Evolutionary conservation across 2,797 vertebrate genomes (phyloP).

Genomic region (Eulemur coronatus): DNA sequence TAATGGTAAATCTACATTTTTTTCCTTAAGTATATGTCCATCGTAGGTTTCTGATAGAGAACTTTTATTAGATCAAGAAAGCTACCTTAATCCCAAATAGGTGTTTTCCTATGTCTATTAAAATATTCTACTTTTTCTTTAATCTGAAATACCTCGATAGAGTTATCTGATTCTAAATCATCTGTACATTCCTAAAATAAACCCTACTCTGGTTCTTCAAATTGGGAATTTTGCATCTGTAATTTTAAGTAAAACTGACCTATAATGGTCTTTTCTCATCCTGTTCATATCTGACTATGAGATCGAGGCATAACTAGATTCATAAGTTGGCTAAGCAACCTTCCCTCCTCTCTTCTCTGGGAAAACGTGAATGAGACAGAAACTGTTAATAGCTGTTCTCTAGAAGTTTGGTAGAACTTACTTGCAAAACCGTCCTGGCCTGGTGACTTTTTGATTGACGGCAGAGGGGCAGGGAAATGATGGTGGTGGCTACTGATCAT

Average conservation of each 20-base stretch:
- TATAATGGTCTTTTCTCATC: background rate
- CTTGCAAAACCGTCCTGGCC: background rate
- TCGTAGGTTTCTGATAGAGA: background rate
- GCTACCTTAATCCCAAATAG: background rate
- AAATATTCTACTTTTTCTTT: background rate
- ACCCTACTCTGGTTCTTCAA: background rate
- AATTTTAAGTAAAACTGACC: background rate
- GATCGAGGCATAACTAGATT: background rate
- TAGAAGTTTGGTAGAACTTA: background rate
- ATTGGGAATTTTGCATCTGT: background rate
- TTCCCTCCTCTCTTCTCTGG: background rate
- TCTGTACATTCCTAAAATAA: constrained; percentile 16
- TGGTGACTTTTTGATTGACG: background rate
- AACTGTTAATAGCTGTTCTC: background rate
- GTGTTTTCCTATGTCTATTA: background rate
- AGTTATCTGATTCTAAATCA: background rate
- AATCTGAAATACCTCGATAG: background rate
- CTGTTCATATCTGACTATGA: background rate
- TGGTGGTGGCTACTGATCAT: background rate
- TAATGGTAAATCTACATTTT: background rate
- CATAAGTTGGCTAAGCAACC: background rate
- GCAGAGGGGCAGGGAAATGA: no score
- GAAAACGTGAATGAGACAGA: background rate
- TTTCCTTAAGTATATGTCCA: background rate
- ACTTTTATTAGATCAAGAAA: background rate